phyloP scores from a whole-genome alignment of 1,140 invertebrate species.

The Bombus breviceps region DNA sequence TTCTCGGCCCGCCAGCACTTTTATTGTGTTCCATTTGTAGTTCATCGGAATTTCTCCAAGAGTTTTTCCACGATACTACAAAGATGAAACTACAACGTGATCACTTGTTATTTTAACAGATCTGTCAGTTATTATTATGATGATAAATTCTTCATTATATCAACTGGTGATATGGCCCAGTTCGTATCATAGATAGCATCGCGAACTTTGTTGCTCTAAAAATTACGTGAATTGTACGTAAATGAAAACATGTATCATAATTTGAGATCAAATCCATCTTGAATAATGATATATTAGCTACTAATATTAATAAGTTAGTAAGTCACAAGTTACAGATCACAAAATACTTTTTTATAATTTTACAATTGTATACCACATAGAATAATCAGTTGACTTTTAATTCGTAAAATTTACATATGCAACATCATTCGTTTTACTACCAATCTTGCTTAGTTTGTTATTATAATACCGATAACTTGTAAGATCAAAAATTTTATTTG shows the following conservation, averaged over 20 bases:
- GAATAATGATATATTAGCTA: too few relatives aligned
- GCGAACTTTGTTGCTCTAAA: conserved; percentile 53
- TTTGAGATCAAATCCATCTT: neutral
- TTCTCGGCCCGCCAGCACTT: too few relatives aligned
- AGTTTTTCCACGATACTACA: too few relatives aligned
- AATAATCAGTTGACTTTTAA: neutral
- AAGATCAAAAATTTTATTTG: neutral
- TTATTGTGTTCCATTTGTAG: too few relatives aligned
- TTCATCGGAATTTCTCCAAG: too few relatives aligned
- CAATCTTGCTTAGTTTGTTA: too few relatives aligned
- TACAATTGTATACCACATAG: accelerated
- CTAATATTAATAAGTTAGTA: neutral
- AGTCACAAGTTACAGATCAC: neutral
- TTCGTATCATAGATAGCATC: conserved; percentile 66
- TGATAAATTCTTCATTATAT: conserved; percentile 56
- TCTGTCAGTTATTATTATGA: conserved; percentile 55
- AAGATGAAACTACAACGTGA: conserved; percentile 59
- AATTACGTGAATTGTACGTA: neutral
- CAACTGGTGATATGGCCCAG: conserved; percentile 51
- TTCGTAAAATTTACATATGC: neutral
- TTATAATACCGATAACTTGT: neutral
- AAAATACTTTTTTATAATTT: neutral
- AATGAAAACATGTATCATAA: neutral
- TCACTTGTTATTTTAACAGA: conserved; percentile 61
- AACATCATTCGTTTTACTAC: too few relatives aligned